Percentiles rank a stretch among this genome's conserved stretches.
Evolutionary conservation across 1,140 invertebrate genomes (phyloP).

Genomic region (Delia radicum): DNA sequence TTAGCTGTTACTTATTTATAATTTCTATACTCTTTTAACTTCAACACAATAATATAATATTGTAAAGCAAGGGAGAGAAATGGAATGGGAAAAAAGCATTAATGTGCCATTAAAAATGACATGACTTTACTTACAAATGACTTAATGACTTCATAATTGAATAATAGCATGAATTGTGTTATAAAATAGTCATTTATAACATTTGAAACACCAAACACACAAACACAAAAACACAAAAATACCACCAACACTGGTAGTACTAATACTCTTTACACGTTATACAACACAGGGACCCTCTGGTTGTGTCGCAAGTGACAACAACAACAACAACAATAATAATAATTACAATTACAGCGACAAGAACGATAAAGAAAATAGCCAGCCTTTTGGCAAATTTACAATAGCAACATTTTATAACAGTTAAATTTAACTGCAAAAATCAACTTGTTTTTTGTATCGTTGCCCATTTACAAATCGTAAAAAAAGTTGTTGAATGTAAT

Average conservation of each 20-base stretch:
- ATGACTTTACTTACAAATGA: constrained; percentile 28
- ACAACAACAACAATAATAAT: neutral
- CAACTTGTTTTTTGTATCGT: neutral
- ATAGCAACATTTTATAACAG: neutral
- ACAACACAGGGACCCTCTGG: neutral
- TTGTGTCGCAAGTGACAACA: neutral
- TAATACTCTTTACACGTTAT: neutral
- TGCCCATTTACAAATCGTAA: neutral
- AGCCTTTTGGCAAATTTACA: neutral
- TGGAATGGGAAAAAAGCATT: constrained; percentile 1
- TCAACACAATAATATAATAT: neutral
- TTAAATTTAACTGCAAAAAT: neutral
- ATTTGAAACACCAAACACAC: neutral
- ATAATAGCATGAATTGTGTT: constrained; percentile 29
- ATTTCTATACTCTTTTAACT: neutral
- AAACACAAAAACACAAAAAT: neutral
- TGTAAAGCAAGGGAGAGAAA: neutral
- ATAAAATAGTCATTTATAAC: constrained; percentile 22
- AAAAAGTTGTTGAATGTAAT: neutral
- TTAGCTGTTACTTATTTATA: neutral
- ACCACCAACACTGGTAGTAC: neutral
- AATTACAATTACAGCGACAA: neutral
- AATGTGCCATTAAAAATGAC: constrained; percentile 21
- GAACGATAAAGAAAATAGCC: neutral
- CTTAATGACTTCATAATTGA: constrained; percentile 32